Evolutionary conservation across 2,113 vertebrate genomes (phyloP).

Genomic region (Xenotilapia longispinis): DNA sequence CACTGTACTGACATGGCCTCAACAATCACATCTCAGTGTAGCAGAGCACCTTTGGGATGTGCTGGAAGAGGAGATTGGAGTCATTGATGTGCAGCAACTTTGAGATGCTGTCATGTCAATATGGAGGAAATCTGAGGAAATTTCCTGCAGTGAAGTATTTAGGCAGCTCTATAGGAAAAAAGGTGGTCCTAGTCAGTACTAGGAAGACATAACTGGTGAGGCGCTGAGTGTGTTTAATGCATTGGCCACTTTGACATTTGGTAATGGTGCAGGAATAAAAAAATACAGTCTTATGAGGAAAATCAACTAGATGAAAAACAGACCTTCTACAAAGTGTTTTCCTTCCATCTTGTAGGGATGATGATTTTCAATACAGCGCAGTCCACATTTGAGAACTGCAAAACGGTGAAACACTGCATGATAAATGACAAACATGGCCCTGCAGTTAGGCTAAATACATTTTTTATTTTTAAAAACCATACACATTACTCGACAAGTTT

Average conservation of each 20-base stretch:
- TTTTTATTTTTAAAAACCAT: slow-evolving; percentile 85
- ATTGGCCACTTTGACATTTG: neutral
- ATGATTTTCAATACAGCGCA: neutral
- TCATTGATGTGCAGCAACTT: neutral
- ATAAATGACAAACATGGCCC: slow-evolving; percentile 59
- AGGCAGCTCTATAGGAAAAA: neutral
- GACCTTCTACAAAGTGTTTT: neutral
- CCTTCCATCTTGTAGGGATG: neutral
- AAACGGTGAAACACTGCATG: neutral
- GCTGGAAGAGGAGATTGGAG: neutral
- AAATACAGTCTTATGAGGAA: neutral
- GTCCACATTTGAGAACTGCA: neutral
- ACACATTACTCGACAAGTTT: slow-evolving; percentile 82
- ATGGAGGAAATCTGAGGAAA: neutral
- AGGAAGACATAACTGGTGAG: neutral
- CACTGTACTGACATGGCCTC: neutral
- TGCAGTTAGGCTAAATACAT: slow-evolving; percentile 76
- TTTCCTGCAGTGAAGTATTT: neutral
- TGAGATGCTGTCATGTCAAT: neutral
- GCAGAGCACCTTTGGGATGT: neutral
- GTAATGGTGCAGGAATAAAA: neutral
- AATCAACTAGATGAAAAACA: neutral
- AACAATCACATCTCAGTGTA: neutral
- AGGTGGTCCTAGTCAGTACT: neutral
- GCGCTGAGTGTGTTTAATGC: neutral